Percentiles rank a stretch among this genome's conserved stretches.
Conservation (phyloP, 2,113 vertebrate species). For the Plestiodon gilberti region DNA sequence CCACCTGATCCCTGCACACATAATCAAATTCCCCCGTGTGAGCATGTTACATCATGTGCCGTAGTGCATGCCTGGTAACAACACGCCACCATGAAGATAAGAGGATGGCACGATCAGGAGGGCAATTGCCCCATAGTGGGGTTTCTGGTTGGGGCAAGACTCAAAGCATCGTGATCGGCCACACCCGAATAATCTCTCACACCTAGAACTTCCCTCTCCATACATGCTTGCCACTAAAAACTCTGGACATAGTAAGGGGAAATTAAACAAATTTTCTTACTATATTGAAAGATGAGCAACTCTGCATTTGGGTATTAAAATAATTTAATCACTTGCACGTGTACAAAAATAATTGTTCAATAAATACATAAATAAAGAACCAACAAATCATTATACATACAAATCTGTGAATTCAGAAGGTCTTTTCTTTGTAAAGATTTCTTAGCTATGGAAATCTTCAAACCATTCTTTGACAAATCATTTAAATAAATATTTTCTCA, state of each 20-base stretch:
- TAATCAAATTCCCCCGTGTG: too few species aligned
- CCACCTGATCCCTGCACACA: too few species aligned
- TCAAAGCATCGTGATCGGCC: too few species aligned
- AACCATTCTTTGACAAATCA: background rate
- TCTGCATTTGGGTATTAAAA: background rate
- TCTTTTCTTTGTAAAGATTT: background rate
- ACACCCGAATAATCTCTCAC: too few species aligned
- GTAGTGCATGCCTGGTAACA: too few species aligned
- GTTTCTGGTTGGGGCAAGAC: too few species aligned
- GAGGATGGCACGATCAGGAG: too few species aligned
- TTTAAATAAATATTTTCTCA: background rate
- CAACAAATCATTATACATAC: background rate
- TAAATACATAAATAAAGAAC: conserved; percentile 27
- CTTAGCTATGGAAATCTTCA: background rate
- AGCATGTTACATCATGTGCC: too few species aligned
- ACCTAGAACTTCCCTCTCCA: too few species aligned
- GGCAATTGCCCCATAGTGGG: too few species aligned
- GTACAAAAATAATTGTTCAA: conserved; percentile 4
- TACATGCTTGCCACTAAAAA: too few species aligned
- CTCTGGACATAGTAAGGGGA: background rate
- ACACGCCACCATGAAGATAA: too few species aligned
- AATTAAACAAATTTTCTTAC: background rate
- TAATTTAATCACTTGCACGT: conserved; percentile 10
- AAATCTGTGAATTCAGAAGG: background rate
- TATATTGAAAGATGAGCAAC: background rate